Base-by-base conservation (phyloP, 2,888 invertebrate genomes). In the Acronicta psi region DNA sequence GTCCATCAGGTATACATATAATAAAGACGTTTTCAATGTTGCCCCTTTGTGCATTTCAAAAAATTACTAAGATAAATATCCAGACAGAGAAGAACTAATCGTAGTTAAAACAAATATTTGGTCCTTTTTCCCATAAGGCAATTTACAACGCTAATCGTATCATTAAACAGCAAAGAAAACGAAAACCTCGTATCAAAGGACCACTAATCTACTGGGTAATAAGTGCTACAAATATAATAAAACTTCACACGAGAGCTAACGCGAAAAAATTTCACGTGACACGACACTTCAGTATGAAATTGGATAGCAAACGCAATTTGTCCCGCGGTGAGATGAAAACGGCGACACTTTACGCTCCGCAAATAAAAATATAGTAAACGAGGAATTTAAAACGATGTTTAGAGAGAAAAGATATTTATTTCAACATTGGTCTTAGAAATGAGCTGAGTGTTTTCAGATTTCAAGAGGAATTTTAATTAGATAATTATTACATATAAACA, bases 261-360 rank as follows among this genome's bases (percentile, higher is more conserved):
- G 60, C 51, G 45, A 52, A 64, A 73, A 82, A 82, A 58, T 75
- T 73, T 66, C 59, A 67, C 64, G 67, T 77, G 70, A 53, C 69
- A 16, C 57, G 43, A 69, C 57, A 63, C 73, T 73, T 69, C 72
- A 60, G 77, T 74, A 71, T 79, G 75, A 82, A 84, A 84, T 84
- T 83, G 84, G 78, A 83, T 79, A 72, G 79, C 74, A 80, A 84
- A 84, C 72, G 73, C 80, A 82, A 83, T 84, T 84, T 83, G 68
- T 63, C 52, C 71, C 58, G 49, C 54, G 54, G 40, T 56, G 65
- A 69, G 75, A 80, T 77, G 77, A 72, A 66, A 75, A 66, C 62
- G 69, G 47, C 70, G 61, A 57, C 65, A 56, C 52, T 57, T 62
- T 44, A 47, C 63, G 65, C 46, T 64, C 43, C 49, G 50, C 46